A percentile compares a stretch with the other conserved stretches of the same genome.
phyloP scores from a whole-genome alignment of 2,888 invertebrate genomes.

The Homarus gammarus region DNA sequence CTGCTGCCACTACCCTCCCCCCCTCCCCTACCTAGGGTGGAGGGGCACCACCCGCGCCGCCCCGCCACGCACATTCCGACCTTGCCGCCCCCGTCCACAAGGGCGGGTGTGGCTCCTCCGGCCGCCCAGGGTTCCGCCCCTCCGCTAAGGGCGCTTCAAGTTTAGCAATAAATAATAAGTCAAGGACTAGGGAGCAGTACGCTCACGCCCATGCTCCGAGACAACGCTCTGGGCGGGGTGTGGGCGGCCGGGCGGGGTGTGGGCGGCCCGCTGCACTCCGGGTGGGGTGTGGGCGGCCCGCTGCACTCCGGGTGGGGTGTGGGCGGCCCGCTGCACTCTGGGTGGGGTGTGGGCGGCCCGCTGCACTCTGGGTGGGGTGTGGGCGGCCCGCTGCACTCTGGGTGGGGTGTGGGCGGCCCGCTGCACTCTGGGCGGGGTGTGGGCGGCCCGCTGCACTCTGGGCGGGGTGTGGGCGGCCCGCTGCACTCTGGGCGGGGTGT shows the following conservation, averaged over 20 bases:
- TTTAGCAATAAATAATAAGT: conserved; percentile 64
- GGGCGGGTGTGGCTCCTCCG: conserved; percentile 1
- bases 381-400: conserved; percentile 20
- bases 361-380: conserved; percentile 8
- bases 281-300: conserved; percentile 5
- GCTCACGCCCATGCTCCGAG: conserved; percentile 47
- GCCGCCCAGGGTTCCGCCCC: conserved; percentile 34
- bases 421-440: conserved; percentile 32
- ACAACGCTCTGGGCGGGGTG: conserved; percentile 42
- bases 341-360: conserved; percentile 46
- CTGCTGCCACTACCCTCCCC: conserved; percentile 35
- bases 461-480: conserved; percentile 3
- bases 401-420: conserved; percentile 35
- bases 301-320: conserved; percentile 27
- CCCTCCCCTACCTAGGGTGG: conserved; percentile 20
- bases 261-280: conserved; percentile 32
- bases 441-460: conserved; percentile 6
- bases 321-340: conserved; percentile 40
- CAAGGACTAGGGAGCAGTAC: conserved; percentile 55
- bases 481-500: conserved; percentile 6
- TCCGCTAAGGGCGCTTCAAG: conserved; percentile 40
- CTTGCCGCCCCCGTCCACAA: conserved; percentile 26
- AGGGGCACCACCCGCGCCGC: conserved; percentile 27
- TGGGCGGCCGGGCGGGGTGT: conserved; percentile 45
- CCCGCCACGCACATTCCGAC: conserved; percentile 53